Base-by-base conservation (phyloP, 2,888 invertebrate genomes). In the Ophion slaviceki region DNA sequence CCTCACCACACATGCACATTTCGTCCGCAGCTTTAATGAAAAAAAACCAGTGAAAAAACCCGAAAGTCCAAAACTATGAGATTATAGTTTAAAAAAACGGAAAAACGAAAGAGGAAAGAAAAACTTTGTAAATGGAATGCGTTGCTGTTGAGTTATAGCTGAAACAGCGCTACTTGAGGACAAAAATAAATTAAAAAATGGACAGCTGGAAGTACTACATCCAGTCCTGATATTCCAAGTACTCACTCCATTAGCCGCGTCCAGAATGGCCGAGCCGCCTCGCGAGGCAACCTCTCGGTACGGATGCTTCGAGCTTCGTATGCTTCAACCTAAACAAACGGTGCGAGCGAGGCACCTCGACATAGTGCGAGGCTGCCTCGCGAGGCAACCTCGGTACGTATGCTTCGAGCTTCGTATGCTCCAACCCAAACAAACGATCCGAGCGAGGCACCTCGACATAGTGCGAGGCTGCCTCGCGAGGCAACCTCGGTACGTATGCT, bases 171-270 rank as follows among this genome's bases (percentile, higher is more conserved):
- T 47, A 61, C 36, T 71, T 40, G 87, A 88, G 88, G 89, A 85
- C 81, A 84, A 88, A 89, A 87, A 82, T 77, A 28, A 88, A 87
- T 53, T 53, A 89, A 59, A 86, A 78, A 61, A 70, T 75, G 62
- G 61, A 68, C 68, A 66, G 59, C 72, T 32, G 82, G 77, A 79
- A 79, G 89, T 91, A 90, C 91, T 92, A 92, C 91, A 92, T 88
- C 89, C 89, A 91, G 90, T 92, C 90, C 92, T 91, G 91, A 92
- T 92, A 92, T 92, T 92, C 91, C 92, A 92, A 90, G 91, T 91
- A 92, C 92, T 90, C 91, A 92, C 90, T 92, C 92, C 91, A 91
- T 91, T 32, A 4, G 32, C 32, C 32, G 32, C 32, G 4, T 32
- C 4, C 32, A 32, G 32, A 32, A 2, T 32, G 32, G 32, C 32